Conservation (phyloP, 2,797 vertebrate genomes). For the Silurus aristotelis region DNA sequence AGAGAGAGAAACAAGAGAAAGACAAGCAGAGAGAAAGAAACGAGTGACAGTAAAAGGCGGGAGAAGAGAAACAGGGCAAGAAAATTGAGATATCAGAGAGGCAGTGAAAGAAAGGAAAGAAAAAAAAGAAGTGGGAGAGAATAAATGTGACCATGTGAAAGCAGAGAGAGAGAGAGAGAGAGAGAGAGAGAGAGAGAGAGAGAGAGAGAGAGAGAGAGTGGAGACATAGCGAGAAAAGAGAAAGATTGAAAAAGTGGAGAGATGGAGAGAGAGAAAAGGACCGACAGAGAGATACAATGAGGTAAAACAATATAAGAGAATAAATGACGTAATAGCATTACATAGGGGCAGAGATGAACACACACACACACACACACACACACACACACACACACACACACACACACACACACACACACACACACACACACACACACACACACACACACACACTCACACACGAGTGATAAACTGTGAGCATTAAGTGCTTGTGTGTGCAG, state of each 20-base stretch:
- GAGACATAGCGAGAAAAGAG: too few relatives aligned
- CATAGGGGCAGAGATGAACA: not conserved
- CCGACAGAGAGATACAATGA: not conserved
- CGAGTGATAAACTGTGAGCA: too few relatives aligned
- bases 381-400: not conserved
- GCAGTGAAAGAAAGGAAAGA: not conserved
- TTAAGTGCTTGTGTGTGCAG: too few relatives aligned
- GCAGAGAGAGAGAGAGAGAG: not conserved
- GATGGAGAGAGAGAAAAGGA: not conserved
- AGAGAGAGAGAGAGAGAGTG: not conserved
- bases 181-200: not conserved
- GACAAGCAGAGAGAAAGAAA: not conserved
- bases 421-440: not conserved
- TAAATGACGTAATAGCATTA: not conserved
- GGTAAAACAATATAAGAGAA: not conserved
- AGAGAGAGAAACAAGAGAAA: too few relatives aligned
- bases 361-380: not conserved
- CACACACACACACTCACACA: not conserved
- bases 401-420: not conserved
- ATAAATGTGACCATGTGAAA: too few relatives aligned
- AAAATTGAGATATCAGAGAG: not conserved
- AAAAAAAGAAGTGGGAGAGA: too few relatives aligned
- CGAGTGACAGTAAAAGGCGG: not conserved
- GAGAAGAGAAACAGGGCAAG: too few relatives aligned
- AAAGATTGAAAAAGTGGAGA: not conserved